Evolutionary conservation across 2,797 vertebrate species (phyloP), one percentile per base, ranked within the genome.

Genomic region (Psittacula derbiana): DNA sequence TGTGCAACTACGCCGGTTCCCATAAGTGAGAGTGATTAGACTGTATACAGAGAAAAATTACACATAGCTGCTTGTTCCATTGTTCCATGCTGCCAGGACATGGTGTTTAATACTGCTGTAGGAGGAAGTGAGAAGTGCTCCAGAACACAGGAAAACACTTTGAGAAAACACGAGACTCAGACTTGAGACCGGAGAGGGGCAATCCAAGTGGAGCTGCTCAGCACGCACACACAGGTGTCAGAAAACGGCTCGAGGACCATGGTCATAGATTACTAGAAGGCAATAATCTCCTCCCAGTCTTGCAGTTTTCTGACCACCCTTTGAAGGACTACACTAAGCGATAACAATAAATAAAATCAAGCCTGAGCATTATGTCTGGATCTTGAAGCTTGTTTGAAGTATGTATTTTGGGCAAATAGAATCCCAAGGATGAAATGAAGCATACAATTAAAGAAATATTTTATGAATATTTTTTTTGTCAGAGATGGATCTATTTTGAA

Each of bases 201-300:
- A 74, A 75, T 31, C n/a, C 76, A 76, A 81, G 49, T 0, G 0
- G 18, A 76, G 49, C 38, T 52, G 27, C 12, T 79, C 44, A 65
- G 44, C 0, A 33, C 7, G 0, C 58, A 44, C 16, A 4, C 20
- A 64, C 20, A 4, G 0, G 0, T 12, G 18, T 41, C 41, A 64
- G 47, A 30, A 71, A 78, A 69, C 52, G 53, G 57, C 33, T 90
- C 38, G 49, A 47, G 58, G 33, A 64, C 10, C 15, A 20, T 0
- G 3, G 33, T 3, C 6, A 0, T 11, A 58, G 33, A 25, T 24
- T n/a, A 66, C 55, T 36, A 75, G 31, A 43, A 80, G 3, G 3
- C 38, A 80, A 12, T 5, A 7, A 73, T 24, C 33, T 57, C 23
- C 44, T 85, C n/a, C 38, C 47, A 53, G 70, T 19, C 50, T 27